These are phyloP conservation scores for Nettapus auritus DNA, from an alignment of 2,113 vertebrate species.

Conservation along the genomic window DNA sequence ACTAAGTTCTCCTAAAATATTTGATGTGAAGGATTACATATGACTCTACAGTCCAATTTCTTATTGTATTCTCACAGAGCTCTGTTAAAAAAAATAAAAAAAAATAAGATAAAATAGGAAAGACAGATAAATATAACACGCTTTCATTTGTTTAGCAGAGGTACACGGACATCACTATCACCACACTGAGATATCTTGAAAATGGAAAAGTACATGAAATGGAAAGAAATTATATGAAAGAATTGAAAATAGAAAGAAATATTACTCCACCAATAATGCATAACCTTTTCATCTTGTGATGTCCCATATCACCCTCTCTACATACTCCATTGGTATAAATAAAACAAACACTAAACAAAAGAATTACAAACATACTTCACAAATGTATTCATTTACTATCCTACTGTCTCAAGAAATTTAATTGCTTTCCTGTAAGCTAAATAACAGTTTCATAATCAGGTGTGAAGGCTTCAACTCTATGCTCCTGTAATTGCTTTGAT, in stretches of 20 bases:
- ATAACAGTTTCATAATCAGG: neutral
- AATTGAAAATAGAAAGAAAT: neutral
- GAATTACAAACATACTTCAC: neutral
- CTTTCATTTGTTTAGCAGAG: neutral
- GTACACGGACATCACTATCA: neutral
- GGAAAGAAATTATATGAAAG: neutral
- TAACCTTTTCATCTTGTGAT: neutral
- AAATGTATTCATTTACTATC: neutral
- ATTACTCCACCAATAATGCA: neutral
- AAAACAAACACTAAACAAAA: neutral
- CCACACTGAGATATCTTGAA: neutral
- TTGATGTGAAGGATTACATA: neutral
- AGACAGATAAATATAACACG: neutral
- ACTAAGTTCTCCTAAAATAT: neutral
- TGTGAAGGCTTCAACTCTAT: neutral
- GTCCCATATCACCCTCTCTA: neutral
- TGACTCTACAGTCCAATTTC: neutral
- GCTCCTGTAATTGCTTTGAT: neutral
- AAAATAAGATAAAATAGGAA: fast-evolving
- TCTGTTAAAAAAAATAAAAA: fast-evolving
- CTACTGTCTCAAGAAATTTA: neutral
- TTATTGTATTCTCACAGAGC: neutral
- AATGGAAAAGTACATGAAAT: neutral
- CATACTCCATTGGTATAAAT: neutral
- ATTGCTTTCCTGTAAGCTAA: neutral